Percentiles rank a stretch among this genome's conserved stretches.
Conservation (phyloP, 1,140 invertebrate genomes). For the Temnothorax longispinosus region DNA sequence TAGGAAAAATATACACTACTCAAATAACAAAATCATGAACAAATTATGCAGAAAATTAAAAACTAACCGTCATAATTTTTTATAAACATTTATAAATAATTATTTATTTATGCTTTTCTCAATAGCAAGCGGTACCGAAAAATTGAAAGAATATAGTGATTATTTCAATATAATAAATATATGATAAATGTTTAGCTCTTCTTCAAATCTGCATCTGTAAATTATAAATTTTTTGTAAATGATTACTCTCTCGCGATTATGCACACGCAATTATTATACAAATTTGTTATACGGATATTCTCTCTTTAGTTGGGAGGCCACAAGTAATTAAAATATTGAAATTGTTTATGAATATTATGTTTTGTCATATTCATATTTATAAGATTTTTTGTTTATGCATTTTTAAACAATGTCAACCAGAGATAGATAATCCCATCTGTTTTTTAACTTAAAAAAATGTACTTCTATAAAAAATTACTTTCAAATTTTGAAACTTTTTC, state of each 20-base stretch:
- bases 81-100: neutral
- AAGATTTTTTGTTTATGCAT: neutral
- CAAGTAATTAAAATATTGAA: neutral
- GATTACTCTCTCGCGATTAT: neutral
- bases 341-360: neutral
- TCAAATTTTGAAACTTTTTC: neutral
- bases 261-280: neutral
- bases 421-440: neutral
- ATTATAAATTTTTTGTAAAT: neutral
- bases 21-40: neutral
- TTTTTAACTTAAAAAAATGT: neutral
- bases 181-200: neutral
- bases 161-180: neutral
- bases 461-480: neutral
- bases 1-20: neutral
- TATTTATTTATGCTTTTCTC: neutral
- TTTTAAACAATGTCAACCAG: neutral
- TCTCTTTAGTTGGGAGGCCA: neutral
- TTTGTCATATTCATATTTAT: neutral
- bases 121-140: neutral
- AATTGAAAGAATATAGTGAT: neutral
- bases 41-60: slow-evolving; percentile 1
- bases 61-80: neutral
- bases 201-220: neutral
- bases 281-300: neutral